A percentile compares a stretch with the other conserved stretches of the same genome.
These are phyloP conservation scores for Toxostoma redivivum DNA, from an alignment of 2,113 vertebrate genomes.

Conservation along the genomic window DNA sequence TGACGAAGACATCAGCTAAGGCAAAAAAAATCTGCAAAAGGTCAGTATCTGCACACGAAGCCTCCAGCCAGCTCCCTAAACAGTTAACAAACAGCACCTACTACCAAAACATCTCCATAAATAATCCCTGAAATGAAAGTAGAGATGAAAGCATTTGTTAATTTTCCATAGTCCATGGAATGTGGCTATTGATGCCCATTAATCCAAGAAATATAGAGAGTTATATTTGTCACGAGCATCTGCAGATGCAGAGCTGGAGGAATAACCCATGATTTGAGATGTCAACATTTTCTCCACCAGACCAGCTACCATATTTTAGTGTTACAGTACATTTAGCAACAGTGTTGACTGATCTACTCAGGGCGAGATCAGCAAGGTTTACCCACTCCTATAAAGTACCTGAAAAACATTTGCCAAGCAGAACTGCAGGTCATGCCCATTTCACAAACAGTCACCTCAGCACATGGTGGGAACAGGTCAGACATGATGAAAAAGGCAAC, in stretches of 20 bases:
- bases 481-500: slow-evolving; percentile 25
- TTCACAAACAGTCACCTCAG: slow-evolving; percentile 12
- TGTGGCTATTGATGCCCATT: neutral
- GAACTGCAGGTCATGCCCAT: slow-evolving; percentile 30
- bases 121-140: neutral
- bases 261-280: slow-evolving; percentile 41
- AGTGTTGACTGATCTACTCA: slow-evolving; percentile 28
- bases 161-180: slow-evolving; percentile 34
- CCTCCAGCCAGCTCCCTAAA: neutral
- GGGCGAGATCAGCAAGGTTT: neutral
- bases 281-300: neutral
- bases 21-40: slow-evolving; percentile 61
- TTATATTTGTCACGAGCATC: slow-evolving; percentile 26
- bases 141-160: slow-evolving; percentile 19
- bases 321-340: neutral
- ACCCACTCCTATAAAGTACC: neutral
- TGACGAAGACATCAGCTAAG: slow-evolving; percentile 59
- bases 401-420: slow-evolving; percentile 34
- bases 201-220: slow-evolving; percentile 26
- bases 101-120: neutral
- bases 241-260: neutral
- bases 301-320: slow-evolving; percentile 32
- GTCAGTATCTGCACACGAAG: slow-evolving; percentile 10
- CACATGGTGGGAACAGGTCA: neutral
- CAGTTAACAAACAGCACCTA: slow-evolving; percentile 30